Percentiles rank a stretch among this genome's conserved stretches.
phyloP scores from a whole-genome alignment of 2,113 vertebrate species.

The Natator depressus region DNA sequence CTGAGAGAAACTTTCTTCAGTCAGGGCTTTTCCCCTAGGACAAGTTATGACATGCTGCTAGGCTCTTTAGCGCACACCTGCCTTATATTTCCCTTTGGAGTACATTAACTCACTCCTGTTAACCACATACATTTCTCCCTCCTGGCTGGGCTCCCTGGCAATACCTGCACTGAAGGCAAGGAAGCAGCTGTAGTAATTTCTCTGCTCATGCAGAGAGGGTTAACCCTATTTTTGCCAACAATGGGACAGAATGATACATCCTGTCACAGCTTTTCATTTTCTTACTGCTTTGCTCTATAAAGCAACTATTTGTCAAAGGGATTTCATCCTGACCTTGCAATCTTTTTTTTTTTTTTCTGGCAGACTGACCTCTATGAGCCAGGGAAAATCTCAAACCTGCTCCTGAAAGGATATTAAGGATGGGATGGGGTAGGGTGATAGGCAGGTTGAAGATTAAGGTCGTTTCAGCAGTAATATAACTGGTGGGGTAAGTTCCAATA shows the following conservation, averaged over 20 bases:
- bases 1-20: not conserved
- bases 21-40: not conserved
- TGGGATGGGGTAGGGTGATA: not conserved
- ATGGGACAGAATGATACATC: not conserved
- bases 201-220: not conserved
- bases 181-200: not conserved
- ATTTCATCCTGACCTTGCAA: not conserved
- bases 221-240: not conserved
- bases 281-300: not conserved
- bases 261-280: not conserved
- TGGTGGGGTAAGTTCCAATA: not conserved
- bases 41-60: not conserved
- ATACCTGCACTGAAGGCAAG: not conserved
- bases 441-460: not conserved
- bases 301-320: not conserved
- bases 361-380: not conserved
- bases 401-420: not conserved
- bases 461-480: not conserved
- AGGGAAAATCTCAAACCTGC: not conserved
- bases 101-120: conserved; percentile 25
- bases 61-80: not conserved
- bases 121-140: not conserved
- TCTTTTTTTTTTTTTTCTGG: not conserved
- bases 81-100: conserved; percentile 12
- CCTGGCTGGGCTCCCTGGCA: not conserved